Base-by-base conservation (phyloP, 2,113 vertebrate genomes). In the Peromyscus polionotus region DNA sequence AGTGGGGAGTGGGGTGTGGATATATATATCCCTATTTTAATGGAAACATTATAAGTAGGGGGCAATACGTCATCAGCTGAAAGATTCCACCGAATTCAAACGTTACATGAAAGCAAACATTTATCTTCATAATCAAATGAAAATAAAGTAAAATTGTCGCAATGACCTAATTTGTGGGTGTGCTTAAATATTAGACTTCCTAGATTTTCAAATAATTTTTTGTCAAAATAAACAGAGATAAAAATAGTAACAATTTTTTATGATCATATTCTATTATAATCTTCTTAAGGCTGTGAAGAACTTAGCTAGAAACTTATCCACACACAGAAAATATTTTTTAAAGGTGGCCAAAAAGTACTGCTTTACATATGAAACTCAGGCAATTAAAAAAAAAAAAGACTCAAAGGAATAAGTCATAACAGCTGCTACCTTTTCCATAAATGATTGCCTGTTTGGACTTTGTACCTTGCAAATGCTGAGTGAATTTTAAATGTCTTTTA, bases 371-470 rank as follows among this genome's bases (percentile, higher is more conserved):
- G 73, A 96, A 96, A 95, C 93, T 97, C 97, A 96, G 92, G 51
- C 96, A 97, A 98, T 98, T 98, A 31, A 94, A 61, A 63, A 94
- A 90, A 98, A 79, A 24, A 16, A 48, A 77, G 48, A 36, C 77
- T 48, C 85, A 98, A 90, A 98, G 93, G 80, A 97, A 51, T 95
- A 96, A 84, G 97, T 98, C 88, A 72, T 96, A 97, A 96, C 98
- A 98, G 98, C 96, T 98, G 96, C 97, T 97, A 96, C 94, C 42
- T 92, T 97, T 91, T 98, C 95, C 96, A 98, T 97, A 94, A 98
- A 95, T 1, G 26, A 92, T 86, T 96, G 92, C 54, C 97, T 97
- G 42, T 97, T 97, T 98, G 97, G 98, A 98, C 95, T 97, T 92
- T 75, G 95, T 57, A 97, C 88, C 94, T 98, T 96, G 96, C 94